Percentiles rank a stretch among this genome's conserved stretches.
phyloP scores from a whole-genome alignment of 2,113 vertebrate genomes.

The Elanoides forficatus region DNA sequence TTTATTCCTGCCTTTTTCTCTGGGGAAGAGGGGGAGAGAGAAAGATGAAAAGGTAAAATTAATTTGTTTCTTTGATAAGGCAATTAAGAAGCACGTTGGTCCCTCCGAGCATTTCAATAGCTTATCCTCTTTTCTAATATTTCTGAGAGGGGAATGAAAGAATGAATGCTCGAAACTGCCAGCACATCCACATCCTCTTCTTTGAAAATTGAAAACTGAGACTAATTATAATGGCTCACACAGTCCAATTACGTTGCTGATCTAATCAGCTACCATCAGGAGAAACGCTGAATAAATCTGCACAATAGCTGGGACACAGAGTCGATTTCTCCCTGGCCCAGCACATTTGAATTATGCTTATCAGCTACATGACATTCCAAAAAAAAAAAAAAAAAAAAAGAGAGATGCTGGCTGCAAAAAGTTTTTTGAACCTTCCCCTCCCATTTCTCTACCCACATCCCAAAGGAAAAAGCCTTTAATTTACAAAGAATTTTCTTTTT shows the following conservation, averaged over 20 bases:
- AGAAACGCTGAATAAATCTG: constrained; percentile 25
- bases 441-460: not conserved
- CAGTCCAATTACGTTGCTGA: constrained; percentile 42
- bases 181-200: constrained; percentile 24
- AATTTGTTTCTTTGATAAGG: constrained; percentile 39
- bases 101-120: constrained; percentile 1
- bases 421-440: not conserved
- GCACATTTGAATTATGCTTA: constrained; percentile 24
- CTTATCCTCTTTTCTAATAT: constrained; percentile 7
- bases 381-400: not conserved
- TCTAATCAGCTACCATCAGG: constrained; percentile 46
- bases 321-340: not conserved
- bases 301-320: constrained; percentile 29
- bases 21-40: not conserved
- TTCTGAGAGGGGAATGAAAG: constrained; percentile 37
- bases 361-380: not conserved
- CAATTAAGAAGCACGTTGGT: not conserved
- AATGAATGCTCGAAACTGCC: constrained; percentile 13
- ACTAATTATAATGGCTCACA: constrained; percentile 40
- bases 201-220: constrained; percentile 43
- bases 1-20: constrained; percentile 15
- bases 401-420: not conserved
- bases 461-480: constrained; percentile 35
- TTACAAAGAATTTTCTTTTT: not conserved
- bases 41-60: constrained; percentile 56